Conservation (phyloP, 2,888 invertebrate species). For the Kuschelorhynchus macadamiae region DNA sequence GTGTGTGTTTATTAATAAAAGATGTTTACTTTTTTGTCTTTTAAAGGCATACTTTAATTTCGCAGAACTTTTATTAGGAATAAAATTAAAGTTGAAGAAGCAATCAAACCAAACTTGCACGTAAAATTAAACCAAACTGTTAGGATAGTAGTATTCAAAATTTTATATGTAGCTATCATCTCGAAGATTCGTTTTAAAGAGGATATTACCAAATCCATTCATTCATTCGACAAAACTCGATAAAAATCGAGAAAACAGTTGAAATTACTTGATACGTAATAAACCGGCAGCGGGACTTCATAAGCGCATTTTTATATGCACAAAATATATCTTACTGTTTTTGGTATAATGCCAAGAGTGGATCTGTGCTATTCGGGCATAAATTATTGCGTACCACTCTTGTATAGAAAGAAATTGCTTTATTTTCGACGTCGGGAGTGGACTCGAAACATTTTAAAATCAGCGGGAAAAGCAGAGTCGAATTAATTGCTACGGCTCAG, state of each 20-base stretch:
- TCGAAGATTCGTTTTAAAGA: neutral
- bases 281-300: constrained; percentile 22
- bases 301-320: constrained; percentile 38
- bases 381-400: constrained; percentile 59
- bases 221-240: neutral
- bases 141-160: too few relatives aligned
- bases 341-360: constrained; percentile 54
- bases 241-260: neutral
- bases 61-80: too few relatives aligned
- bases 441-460: neutral
- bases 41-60: too few relatives aligned
- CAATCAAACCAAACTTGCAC: too few relatives aligned
- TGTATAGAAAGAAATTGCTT: constrained; percentile 56
- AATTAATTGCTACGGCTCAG: too few relatives aligned
- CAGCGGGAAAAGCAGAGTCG: too few relatives aligned
- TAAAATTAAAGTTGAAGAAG: too few relatives aligned
- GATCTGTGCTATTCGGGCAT: constrained; percentile 53
- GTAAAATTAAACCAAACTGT: too few relatives aligned
- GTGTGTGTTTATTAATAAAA: too few relatives aligned
- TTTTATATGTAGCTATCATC: too few relatives aligned
- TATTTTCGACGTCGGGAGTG: constrained; percentile 38
- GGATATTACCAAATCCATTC: neutral
- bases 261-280: constrained; percentile 21
- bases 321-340: constrained; percentile 19
- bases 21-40: too few relatives aligned